Evolutionary conservation across 2,797 vertebrate genomes (phyloP).

Genomic region (Urophycis tenuis): DNA sequence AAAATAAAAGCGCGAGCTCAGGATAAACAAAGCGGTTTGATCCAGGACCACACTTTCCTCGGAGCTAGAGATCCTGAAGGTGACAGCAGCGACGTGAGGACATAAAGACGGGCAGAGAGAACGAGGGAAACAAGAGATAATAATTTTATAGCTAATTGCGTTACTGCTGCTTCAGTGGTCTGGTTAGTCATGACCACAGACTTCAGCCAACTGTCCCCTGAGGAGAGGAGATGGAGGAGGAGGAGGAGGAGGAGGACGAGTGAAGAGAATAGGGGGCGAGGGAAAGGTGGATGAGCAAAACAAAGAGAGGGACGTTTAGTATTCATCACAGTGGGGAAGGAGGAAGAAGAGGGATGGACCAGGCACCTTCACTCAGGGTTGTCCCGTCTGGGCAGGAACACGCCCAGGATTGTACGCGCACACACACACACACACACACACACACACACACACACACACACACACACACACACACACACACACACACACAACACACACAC

Average conservation of each 20-base stretch:
- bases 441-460: background rate
- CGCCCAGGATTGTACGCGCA: background rate
- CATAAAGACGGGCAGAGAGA: background rate
- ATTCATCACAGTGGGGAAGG: background rate
- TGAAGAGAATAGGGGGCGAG: no score
- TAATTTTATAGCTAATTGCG: background rate
- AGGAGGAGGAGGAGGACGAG: no score
- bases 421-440: background rate
- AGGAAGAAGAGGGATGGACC: background rate
- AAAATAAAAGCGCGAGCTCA: background rate
- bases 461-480: background rate
- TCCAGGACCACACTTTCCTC: background rate
- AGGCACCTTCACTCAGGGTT: background rate
- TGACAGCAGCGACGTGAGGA: background rate
- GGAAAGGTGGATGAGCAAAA: background rate
- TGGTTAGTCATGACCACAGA: background rate
- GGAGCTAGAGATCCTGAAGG: background rate
- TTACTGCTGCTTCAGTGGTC: background rate
- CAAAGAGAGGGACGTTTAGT: background rate
- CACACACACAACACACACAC: background rate
- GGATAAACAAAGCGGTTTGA: background rate
- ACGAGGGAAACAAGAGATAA: background rate
- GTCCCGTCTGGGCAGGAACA: background rate
- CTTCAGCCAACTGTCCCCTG: background rate
- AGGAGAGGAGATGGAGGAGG: background rate